A percentile compares a stretch with the other conserved stretches of the same genome.
Conservation (phyloP, 2,888 invertebrate genomes). For the Chorisops tibialis region DNA sequence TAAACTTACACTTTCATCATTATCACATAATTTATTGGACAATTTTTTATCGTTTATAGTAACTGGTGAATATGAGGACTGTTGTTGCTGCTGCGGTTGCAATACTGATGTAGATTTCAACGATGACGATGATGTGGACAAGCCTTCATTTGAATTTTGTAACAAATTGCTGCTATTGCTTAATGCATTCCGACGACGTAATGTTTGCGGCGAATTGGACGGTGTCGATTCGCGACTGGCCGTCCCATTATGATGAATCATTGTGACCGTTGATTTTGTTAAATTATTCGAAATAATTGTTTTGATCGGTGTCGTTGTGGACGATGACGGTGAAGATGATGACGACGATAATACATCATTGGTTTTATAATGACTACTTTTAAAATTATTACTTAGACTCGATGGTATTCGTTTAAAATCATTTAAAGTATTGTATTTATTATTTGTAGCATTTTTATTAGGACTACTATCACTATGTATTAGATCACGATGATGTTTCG, state of each 20-base stretch:
- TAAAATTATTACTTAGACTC: constrained; percentile 25
- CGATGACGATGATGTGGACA: constrained; percentile 31
- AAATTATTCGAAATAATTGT: background rate
- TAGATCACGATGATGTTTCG: constrained; percentile 32
- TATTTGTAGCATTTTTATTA: constrained; percentile 23
- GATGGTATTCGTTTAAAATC: constrained; percentile 31
- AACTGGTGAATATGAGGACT: constrained; percentile 18
- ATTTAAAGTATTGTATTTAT: constrained; percentile 33
- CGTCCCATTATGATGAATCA: constrained; percentile 15
- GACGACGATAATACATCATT: constrained; percentile 15
- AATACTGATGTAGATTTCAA: constrained; percentile 34
- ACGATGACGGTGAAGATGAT: constrained; percentile 17
- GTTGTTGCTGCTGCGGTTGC: constrained; percentile 14
- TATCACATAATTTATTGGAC: constrained; percentile 32
- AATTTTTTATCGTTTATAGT: constrained; percentile 43
- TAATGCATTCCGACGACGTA: constrained; percentile 17
- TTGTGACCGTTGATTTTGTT: constrained; percentile 1
- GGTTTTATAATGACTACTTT: constrained; percentile 30
- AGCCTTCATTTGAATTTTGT: constrained; percentile 6
- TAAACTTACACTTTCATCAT: constrained; percentile 35
- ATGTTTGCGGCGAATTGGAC: constrained; percentile 29
- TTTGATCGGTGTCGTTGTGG: constrained; percentile 15
- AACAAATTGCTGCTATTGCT: constrained; percentile 16
- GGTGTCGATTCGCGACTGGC: constrained; percentile 29
- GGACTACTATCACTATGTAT: constrained; percentile 27